Percentiles rank a stretch among this genome's conserved stretches.
Conservation (phyloP, 2,113 vertebrate genomes). For the Centropus bengalensis region DNA sequence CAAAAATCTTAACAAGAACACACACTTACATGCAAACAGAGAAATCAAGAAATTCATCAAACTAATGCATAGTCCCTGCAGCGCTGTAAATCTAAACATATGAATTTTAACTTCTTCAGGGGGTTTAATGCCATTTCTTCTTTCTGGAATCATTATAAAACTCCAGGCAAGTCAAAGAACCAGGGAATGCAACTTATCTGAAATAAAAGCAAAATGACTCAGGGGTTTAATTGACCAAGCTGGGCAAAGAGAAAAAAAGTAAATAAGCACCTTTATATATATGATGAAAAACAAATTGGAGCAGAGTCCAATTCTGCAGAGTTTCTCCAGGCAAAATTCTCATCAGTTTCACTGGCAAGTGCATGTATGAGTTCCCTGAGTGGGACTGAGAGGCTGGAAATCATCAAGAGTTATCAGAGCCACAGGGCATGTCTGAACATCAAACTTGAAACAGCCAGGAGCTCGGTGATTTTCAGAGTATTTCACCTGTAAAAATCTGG, state of each 20-base stretch:
- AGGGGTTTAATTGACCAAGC: slow-evolving; percentile 54
- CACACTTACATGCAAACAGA: not conserved
- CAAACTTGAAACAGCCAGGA: not conserved
- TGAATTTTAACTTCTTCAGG: slow-evolving; percentile 45
- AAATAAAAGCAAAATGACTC: slow-evolving; percentile 63
- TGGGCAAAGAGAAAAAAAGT: slow-evolving; percentile 27
- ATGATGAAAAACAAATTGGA: slow-evolving; percentile 46
- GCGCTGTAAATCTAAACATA: slow-evolving; percentile 42
- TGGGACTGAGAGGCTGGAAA: slow-evolving; percentile 3
- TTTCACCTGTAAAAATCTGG: not conserved
- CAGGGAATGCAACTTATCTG: slow-evolving; percentile 12
- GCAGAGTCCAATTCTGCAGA: not conserved
- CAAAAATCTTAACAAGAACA: not conserved
- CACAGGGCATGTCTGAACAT: slow-evolving; percentile 26
- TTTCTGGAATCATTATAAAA: slow-evolving; percentile 43
- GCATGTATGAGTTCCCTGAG: not conserved
- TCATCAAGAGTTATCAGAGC: slow-evolving; percentile 28
- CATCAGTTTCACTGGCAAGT: slow-evolving; percentile 11
- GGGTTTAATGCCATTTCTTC: slow-evolving; percentile 22
- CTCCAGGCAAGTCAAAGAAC: not conserved
- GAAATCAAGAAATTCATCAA: slow-evolving; percentile 49
- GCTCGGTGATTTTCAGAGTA: not conserved
- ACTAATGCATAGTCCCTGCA: slow-evolving; percentile 26
- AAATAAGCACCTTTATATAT: slow-evolving; percentile 47
- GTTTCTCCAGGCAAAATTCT: slow-evolving; percentile 56